Conservation (phyloP, 2,888 invertebrate species). For the Agonum fuliginosum region DNA sequence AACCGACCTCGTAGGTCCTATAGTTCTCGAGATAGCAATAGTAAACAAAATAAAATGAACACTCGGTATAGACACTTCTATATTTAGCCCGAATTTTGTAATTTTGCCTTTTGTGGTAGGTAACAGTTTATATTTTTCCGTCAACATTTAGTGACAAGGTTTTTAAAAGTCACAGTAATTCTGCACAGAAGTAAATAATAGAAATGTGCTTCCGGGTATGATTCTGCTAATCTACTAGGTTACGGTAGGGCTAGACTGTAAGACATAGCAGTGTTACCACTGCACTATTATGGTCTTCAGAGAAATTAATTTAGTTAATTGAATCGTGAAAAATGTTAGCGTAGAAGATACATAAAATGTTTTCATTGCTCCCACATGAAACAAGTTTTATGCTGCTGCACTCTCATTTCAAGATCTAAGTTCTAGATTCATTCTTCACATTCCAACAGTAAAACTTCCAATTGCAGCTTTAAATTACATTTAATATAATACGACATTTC, state of each 20-base stretch:
- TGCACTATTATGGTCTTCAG: constrained; percentile 7
- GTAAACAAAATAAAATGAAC: no score
- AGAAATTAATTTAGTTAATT: constrained; percentile 52
- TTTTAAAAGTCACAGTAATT: no score
- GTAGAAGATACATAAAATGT: constrained; percentile 38
- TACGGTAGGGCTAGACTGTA: background rate
- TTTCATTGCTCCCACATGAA: constrained; percentile 37
- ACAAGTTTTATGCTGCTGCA: constrained; percentile 1
- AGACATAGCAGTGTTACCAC: constrained; percentile 11
- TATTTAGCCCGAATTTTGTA: no score
- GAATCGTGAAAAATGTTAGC: constrained; percentile 49
- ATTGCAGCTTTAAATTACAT: background rate
- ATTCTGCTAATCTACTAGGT: background rate
- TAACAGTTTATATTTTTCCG: no score
- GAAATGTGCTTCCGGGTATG: background rate
- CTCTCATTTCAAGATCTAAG: background rate
- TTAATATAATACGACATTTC: background rate
- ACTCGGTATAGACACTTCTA: no score
- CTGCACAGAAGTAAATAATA: background rate
- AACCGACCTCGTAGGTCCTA: no score
- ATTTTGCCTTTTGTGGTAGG: no score
- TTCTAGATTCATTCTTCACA: background rate
- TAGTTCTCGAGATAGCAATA: no score
- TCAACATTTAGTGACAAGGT: no score
- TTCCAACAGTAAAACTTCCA: background rate